Evolutionary conservation across 2,113 vertebrate species (phyloP).

Genomic region (Hemiscyllium ocellatum): DNA sequence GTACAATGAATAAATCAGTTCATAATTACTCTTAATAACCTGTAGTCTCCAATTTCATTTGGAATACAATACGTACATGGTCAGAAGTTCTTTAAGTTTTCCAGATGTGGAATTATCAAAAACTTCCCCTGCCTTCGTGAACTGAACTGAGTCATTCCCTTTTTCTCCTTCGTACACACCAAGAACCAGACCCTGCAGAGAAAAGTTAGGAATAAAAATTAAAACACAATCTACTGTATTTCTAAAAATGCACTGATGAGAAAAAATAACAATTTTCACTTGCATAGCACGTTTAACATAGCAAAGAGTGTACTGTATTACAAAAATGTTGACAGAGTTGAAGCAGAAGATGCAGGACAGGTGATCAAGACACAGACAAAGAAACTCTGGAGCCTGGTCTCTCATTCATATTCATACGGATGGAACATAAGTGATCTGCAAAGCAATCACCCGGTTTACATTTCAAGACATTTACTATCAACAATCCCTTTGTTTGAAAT

Average conservation of each 20-base stretch:
- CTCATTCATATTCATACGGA: neutral
- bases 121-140: conserved; percentile 70
- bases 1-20: neutral
- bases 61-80: conserved; percentile 60
- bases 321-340: neutral
- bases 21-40: neutral
- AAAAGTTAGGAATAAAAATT: neutral
- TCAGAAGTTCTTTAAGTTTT: conserved; percentile 72
- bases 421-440: too few species aligned
- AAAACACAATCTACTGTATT: neutral
- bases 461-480: too few species aligned
- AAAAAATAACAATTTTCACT: neutral
- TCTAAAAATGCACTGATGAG: neutral
- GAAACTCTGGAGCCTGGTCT: neutral
- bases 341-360: neutral
- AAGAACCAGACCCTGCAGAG: conserved; percentile 75
- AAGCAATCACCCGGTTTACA: too few species aligned
- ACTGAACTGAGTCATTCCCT: conserved; percentile 47
- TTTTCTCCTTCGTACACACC: conserved; percentile 74
- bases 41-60: neutral
- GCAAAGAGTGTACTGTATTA: neutral
- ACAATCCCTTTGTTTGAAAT: too few species aligned
- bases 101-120: conserved; percentile 72
- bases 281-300: neutral
- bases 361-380: neutral